Percentiles rank a stretch among this genome's conserved stretches.
Conservation (phyloP, 2,888 invertebrate genomes). For the Noctuana brunneofusca region DNA sequence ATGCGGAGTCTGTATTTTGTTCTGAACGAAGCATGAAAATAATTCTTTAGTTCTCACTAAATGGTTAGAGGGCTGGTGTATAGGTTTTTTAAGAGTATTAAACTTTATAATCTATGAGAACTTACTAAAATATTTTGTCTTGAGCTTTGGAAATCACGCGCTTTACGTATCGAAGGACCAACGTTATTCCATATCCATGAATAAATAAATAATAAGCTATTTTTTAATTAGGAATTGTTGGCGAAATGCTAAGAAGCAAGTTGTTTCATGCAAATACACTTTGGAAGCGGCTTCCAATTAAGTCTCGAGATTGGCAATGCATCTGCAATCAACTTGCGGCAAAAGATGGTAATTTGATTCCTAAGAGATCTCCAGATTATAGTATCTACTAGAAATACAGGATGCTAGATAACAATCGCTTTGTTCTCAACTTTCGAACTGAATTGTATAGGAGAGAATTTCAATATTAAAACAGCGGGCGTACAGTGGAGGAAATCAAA, state of each 20-base stretch:
- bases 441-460: not conserved
- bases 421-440: not conserved
- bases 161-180: no score
- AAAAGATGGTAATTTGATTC: slow-evolving; percentile 24
- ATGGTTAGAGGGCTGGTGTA: no score
- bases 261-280: slow-evolving; percentile 25
- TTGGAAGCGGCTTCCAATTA: slow-evolving; percentile 22
- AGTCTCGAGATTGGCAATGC: slow-evolving; percentile 28
- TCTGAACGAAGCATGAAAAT: not conserved
- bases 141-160: no score
- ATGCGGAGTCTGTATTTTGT: not conserved
- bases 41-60: not conserved
- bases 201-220: not conserved
- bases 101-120: no score
- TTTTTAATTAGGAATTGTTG: slow-evolving; percentile 4
- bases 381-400: not conserved
- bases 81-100: no score
- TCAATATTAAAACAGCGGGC: no score
- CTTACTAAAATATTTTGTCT: no score
- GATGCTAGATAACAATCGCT: not conserved
- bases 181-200: no score
- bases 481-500: no score
- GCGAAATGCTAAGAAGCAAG: slow-evolving; percentile 25
- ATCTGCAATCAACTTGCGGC: slow-evolving; percentile 30
- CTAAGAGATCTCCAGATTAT: slow-evolving; percentile 5